Evolutionary conservation across 2,888 invertebrate species (phyloP).

Genomic region (Drosophila affinis): DNA sequence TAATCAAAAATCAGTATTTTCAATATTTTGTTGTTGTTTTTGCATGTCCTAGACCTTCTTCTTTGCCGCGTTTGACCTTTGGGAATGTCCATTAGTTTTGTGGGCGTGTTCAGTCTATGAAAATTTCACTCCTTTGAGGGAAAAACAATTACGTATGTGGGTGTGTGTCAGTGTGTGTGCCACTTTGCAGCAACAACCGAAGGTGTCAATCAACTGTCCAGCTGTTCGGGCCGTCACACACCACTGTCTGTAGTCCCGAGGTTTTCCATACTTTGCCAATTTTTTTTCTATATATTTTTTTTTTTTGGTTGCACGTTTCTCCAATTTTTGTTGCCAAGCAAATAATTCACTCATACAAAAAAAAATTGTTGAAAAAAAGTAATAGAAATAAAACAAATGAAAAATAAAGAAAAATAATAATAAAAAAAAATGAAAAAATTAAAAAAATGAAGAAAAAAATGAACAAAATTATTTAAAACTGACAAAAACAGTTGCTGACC

Average conservation of each 20-base stretch:
- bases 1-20: constrained; percentile 32
- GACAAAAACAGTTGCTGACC: constrained; percentile 80
- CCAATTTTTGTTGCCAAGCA: constrained; percentile 62
- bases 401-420: no score
- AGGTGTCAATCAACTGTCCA: constrained; percentile 79
- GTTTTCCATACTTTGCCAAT: constrained; percentile 56
- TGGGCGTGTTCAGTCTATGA: constrained; percentile 29
- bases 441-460: constrained; percentile 16
- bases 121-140: constrained; percentile 42
- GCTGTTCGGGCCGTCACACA: constrained; percentile 33
- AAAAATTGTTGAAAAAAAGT: constrained; percentile 18
- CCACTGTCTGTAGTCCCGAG: constrained; percentile 29
- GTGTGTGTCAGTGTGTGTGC: constrained; percentile 37
- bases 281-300: constrained; percentile 11
- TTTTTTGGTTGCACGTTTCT: constrained; percentile 12
- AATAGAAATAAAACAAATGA: no score
- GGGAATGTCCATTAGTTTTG: constrained; percentile 16
- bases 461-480: constrained; percentile 62
- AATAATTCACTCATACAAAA: constrained; percentile 33
- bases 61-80: constrained; percentile 26
- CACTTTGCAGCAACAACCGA: constrained; percentile 75
- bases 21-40: constrained; percentile 23
- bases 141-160: constrained; percentile 31
- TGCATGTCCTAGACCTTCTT: constrained; percentile 29
- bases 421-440: background rate